Percentiles rank a stretch among this genome's conserved stretches.
phyloP scores from a whole-genome alignment of 2,113 vertebrate genomes.

The Seriola quinqueradiata region DNA sequence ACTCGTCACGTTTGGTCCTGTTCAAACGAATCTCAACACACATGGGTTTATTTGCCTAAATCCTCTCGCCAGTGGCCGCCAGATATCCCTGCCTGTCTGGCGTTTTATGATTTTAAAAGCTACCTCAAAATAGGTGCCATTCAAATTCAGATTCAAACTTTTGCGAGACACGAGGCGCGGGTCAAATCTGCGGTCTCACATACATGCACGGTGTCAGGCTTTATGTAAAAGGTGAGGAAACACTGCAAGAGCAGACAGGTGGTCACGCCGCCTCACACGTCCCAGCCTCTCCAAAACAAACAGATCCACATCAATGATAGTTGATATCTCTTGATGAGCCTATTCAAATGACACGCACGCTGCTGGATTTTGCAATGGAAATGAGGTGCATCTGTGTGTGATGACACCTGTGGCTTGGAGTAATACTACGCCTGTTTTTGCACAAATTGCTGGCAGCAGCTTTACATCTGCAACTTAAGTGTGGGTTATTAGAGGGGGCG shows the following conservation, averaged over 20 bases:
- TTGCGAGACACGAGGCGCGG: too few relatives aligned
- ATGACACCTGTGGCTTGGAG: conserved; percentile 72
- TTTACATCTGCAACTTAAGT: conserved; percentile 62
- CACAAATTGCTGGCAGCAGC: conserved; percentile 51
- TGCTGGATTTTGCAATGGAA: conserved; percentile 70
- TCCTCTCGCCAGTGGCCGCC: background rate
- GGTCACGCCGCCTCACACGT: background rate
- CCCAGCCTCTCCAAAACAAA: conserved; percentile 54
- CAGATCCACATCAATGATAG: conserved; percentile 24
- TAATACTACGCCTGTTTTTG: conserved; percentile 62
- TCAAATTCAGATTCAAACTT: conserved; percentile 12
- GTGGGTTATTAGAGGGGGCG: conserved; percentile 11
- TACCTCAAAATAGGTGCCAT: conserved; percentile 22
- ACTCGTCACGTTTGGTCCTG: conserved; percentile 34
- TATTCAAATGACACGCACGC: conserved; percentile 68
- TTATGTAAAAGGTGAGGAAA: conserved; percentile 53
- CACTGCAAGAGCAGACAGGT: conserved; percentile 13
- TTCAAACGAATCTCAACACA: conserved; percentile 8
- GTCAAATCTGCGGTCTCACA: background rate
- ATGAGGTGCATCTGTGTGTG: conserved; percentile 55
- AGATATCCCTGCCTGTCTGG: background rate
- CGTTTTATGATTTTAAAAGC: background rate
- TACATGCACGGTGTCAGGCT: background rate
- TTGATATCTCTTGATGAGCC: conserved; percentile 43
- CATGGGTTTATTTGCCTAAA: conserved; percentile 21